Conservation (phyloP, 2,113 vertebrate genomes). For the Sorex fumeus region DNA sequence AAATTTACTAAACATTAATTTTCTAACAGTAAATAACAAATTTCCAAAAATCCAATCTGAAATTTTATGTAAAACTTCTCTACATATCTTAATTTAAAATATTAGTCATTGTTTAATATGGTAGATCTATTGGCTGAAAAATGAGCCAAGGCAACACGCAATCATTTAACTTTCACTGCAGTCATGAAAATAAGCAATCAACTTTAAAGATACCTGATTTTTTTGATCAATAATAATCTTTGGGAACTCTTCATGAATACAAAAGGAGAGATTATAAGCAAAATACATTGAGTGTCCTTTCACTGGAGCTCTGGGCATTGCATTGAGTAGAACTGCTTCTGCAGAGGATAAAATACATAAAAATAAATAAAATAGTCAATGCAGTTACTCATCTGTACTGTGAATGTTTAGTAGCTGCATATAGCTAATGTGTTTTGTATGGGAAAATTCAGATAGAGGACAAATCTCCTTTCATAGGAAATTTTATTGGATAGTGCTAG, state of each 20-base stretch:
- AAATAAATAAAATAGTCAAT: too few species aligned
- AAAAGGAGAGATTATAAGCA: background rate
- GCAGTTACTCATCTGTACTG: background rate
- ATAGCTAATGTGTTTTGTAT: too few species aligned
- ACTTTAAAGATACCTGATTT: background rate
- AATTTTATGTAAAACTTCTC: background rate
- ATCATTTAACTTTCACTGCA: background rate
- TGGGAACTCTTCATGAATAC: background rate
- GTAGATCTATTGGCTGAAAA: background rate
- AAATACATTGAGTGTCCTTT: background rate
- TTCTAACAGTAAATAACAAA: background rate
- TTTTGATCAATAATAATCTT: background rate
- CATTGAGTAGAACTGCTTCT: too few species aligned
- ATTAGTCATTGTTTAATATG: background rate
- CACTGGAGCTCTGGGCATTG: background rate
- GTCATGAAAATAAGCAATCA: background rate
- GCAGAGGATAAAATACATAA: too few species aligned
- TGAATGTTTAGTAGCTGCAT: background rate
- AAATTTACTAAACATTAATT: background rate
- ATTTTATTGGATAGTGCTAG: background rate
- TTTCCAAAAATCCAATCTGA: background rate
- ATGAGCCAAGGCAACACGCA: background rate
- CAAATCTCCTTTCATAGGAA: background rate
- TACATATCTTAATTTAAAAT: background rate
- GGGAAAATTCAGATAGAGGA: background rate